Percentiles rank a stretch among this genome's conserved stretches.
Evolutionary conservation across 2,797 vertebrate genomes (phyloP).

Genomic region (Naso thynnoides): DNA sequence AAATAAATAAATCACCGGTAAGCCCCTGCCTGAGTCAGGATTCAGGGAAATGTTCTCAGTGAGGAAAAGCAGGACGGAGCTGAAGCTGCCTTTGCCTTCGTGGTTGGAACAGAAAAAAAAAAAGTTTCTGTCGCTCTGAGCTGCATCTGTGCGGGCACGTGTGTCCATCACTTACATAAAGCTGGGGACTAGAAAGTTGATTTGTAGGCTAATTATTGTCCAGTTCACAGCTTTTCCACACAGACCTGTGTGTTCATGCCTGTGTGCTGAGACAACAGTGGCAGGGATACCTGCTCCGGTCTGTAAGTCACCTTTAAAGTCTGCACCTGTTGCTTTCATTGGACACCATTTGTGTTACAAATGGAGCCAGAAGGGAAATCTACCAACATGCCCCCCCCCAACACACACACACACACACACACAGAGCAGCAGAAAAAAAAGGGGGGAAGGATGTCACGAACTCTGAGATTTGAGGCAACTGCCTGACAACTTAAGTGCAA

Average conservation of each 20-base stretch:
- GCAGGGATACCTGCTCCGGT: slow-evolving; percentile 33
- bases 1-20: not conserved
- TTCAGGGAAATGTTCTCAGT: slow-evolving; percentile 27
- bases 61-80: slow-evolving; percentile 1
- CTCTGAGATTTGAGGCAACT: slow-evolving; percentile 52
- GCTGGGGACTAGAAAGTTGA: not conserved
- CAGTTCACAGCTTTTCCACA: not conserved
- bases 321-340: slow-evolving; percentile 77
- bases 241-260: not conserved
- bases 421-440: slow-evolving; percentile 7
- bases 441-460: slow-evolving; percentile 38
- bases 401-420: slow-evolving; percentile 1
- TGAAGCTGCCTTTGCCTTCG: slow-evolving; percentile 10
- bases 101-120: not conserved
- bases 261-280: slow-evolving; percentile 27
- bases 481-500: slow-evolving; percentile 64
- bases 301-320: slow-evolving; percentile 53
- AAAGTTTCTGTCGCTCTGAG: not conserved
- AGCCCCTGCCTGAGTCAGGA: slow-evolving; percentile 37
- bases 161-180: not conserved
- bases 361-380: slow-evolving; percentile 47
- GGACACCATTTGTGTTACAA: slow-evolving; percentile 64
- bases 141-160: not conserved
- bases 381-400: not conserved
- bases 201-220: not conserved